Base-by-base conservation (phyloP, 2,113 vertebrate genomes). In the Potamarius usumacintae region DNA sequence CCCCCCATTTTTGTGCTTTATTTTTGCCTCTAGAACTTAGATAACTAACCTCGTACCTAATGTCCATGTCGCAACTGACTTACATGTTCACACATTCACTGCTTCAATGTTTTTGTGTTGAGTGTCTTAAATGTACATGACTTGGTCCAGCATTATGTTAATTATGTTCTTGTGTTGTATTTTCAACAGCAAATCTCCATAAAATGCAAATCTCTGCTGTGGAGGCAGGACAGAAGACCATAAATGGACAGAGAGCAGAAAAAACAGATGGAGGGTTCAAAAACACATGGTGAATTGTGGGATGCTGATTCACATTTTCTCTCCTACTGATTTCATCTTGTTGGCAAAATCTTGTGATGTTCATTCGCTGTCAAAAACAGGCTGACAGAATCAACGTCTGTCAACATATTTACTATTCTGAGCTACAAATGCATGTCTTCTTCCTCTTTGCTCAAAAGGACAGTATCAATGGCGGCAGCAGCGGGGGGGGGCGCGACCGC, bases 391-490 rank as follows among this genome's bases (percentile, higher is more conserved):
- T 25, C 48, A 50, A 74, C 77, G 60, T 81, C 67, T 65, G 84
- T 79, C 81, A 25, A 62, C 52, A 60, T 67, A 53, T 82, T 80
- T 62, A 58, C 67, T 91, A 74, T 88, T 89, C 82, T 87, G 60
- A 79, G 60, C 34, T 34, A 34, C 18, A 85, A 84, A 67, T 67
- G 42, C 82, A 83, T 79, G 55, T 60, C 52, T 34, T 69, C 62
- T 58, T 74, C n/a, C 52, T 17, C 6, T 9, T 72, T 7, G 7
- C 4, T 81, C 48, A 25, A 34, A 52, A 72, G 27, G 55, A 42
- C 57, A 76, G 12, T 50, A 77, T 34, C 34, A 42, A 42, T 42
- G 34, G 34, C 2, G 2, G 34, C 34, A 42, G 34, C 34, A 42
- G 34, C 34, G 2, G 2, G 34, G 2, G 34, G 34, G 34, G 34